Conservation (phyloP, 2,797 vertebrate species). For the Sternotherus odoratus region DNA sequence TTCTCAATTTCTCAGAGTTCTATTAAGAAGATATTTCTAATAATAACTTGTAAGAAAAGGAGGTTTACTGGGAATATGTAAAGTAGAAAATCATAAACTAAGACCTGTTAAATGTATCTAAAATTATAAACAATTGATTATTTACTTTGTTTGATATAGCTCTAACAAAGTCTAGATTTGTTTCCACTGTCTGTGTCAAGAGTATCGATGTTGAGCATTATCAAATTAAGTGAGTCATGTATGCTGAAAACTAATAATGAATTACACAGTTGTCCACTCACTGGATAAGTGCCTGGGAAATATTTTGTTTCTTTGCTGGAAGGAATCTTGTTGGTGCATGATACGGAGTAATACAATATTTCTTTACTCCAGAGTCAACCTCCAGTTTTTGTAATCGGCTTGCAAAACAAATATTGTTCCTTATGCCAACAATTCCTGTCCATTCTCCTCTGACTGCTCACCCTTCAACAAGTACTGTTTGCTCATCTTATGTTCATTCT, state of each 20-base stretch:
- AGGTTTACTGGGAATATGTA: neutral
- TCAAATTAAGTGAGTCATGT: neutral
- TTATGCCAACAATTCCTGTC: neutral
- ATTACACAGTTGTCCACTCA: neutral
- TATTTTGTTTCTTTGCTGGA: neutral
- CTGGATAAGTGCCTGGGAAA: neutral
- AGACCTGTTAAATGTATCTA: neutral
- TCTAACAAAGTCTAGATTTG: conserved; percentile 10
- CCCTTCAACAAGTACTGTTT: neutral
- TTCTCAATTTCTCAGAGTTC: neutral
- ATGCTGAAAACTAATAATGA: neutral
- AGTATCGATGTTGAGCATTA: neutral
- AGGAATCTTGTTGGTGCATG: neutral
- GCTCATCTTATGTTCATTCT: neutral
- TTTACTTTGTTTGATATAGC: neutral
- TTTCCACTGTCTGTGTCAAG: neutral
- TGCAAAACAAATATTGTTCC: neutral
- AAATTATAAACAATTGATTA: neutral
- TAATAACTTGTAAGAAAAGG: neutral
- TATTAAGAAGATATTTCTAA: neutral
- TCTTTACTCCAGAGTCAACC: neutral
- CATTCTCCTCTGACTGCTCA: neutral
- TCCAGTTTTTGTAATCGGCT: neutral
- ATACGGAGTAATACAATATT: fast-evolving
- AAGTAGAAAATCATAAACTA: neutral